These are phyloP conservation scores for Plectus sambesii DNA, from an alignment of 1,140 invertebrate species.

Conservation along the genomic window DNA sequence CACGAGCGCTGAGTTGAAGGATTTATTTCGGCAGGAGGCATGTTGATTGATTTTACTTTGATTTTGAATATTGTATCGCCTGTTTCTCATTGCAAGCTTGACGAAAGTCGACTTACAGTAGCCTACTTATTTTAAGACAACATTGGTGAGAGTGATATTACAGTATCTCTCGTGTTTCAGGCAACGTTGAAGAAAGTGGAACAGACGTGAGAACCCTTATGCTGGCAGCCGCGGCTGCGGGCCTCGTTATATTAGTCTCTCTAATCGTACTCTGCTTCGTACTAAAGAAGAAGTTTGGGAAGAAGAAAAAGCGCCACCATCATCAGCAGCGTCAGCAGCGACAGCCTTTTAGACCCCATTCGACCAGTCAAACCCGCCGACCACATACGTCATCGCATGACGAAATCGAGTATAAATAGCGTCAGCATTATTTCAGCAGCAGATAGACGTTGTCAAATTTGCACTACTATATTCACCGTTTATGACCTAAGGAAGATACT, in stretches of 20 bases:
- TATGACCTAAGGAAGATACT: too few relatives aligned
- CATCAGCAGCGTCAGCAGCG: too few relatives aligned
- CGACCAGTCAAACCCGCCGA: too few relatives aligned
- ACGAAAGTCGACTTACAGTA: background rate
- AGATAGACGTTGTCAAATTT: too few relatives aligned
- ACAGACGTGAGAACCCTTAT: slow-evolving; percentile 33
- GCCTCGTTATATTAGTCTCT: slow-evolving; percentile 42
- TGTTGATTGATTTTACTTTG: slow-evolving; percentile 4
- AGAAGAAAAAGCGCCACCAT: slow-evolving; percentile 27
- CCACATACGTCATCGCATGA: too few relatives aligned
- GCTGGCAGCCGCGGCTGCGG: slow-evolving; percentile 36
- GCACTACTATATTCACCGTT: too few relatives aligned
- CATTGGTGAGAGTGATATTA: background rate
- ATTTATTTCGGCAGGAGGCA: background rate
- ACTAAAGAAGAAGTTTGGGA: slow-evolving; percentile 41
- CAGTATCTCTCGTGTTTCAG: too few relatives aligned
- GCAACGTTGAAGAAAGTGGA: slow-evolving; percentile 29
- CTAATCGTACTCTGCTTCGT: slow-evolving; percentile 38
- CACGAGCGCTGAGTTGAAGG: slow-evolving; percentile 5
- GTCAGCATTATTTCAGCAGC: too few relatives aligned
- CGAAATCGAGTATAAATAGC: too few relatives aligned
- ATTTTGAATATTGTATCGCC: background rate
- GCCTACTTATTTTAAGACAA: background rate
- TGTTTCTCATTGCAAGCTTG: background rate
- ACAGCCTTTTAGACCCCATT: too few relatives aligned